These are phyloP conservation scores for Camponotus vicinus DNA, from an alignment of 1,140 invertebrate genomes.

Conservation along the genomic window DNA sequence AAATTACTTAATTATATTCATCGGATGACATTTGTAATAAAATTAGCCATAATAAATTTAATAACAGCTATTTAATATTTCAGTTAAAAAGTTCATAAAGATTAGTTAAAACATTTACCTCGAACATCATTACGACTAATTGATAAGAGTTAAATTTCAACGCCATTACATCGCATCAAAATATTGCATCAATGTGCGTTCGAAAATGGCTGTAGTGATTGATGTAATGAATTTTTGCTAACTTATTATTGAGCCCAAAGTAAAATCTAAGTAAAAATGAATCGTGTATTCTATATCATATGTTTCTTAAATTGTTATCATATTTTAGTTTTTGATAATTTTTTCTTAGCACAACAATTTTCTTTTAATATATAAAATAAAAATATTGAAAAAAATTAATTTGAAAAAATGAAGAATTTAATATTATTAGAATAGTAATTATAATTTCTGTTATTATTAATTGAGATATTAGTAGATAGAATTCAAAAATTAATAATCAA, in stretches of 20 bases:
- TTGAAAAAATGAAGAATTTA: background rate
- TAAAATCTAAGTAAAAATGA: background rate
- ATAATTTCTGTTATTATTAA: background rate
- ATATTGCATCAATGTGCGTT: background rate
- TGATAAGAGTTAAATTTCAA: background rate
- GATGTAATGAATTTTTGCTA: slow-evolving; percentile 1
- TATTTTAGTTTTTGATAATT: background rate
- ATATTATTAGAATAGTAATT: background rate
- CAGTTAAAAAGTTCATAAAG: background rate
- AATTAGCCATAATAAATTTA: slow-evolving; percentile 3
- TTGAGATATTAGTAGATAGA: background rate
- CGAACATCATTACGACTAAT: background rate
- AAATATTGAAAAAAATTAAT: background rate
- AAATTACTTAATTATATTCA: background rate
- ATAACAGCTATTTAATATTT: background rate
- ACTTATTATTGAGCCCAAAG: background rate
- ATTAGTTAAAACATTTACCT: slow-evolving; percentile 3
- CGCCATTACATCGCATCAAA: background rate
- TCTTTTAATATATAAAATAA: background rate
- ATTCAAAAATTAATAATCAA: background rate
- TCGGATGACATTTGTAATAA: background rate
- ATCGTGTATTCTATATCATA: too few relatives aligned
- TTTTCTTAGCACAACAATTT: background rate
- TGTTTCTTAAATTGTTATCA: too few relatives aligned
- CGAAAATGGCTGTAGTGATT: background rate